These are phyloP conservation scores for Coccyzus lansbergi DNA, from an alignment of 2,797 vertebrate species.

Conservation along the genomic window DNA sequence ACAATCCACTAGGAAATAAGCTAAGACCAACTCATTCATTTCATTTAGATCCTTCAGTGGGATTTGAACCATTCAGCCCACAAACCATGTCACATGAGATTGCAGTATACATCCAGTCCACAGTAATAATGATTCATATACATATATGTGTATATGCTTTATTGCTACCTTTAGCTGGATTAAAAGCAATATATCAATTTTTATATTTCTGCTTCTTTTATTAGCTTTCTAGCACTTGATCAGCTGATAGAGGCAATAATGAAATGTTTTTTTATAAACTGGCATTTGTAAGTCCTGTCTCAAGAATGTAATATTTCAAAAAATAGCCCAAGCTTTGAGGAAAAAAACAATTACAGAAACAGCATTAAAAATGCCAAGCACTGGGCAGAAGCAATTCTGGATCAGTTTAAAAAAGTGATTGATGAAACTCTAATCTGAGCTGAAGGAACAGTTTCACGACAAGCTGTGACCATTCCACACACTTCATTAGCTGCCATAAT, in stretches of 20 bases:
- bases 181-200: slow-evolving; percentile 76
- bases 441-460: slow-evolving; percentile 90
- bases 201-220: slow-evolving; percentile 78
- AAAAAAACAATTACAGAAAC: slow-evolving; percentile 86
- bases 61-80: slow-evolving; percentile 62
- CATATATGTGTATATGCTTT: slow-evolving; percentile 74
- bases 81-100: slow-evolving; percentile 64
- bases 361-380: slow-evolving; percentile 87
- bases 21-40: slow-evolving; percentile 52
- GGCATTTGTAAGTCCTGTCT: slow-evolving; percentile 77
- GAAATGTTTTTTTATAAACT: slow-evolving; percentile 78
- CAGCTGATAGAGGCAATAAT: slow-evolving; percentile 78
- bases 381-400: slow-evolving; percentile 84
- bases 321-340: slow-evolving; percentile 82
- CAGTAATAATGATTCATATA: slow-evolving; percentile 72
- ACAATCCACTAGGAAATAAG: slow-evolving; percentile 48
- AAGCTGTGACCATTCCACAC: slow-evolving; percentile 94
- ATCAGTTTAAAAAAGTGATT: slow-evolving; percentile 93
- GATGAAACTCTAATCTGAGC: slow-evolving; percentile 93
- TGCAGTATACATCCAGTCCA: slow-evolving; percentile 60
- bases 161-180: slow-evolving; percentile 74
- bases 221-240: slow-evolving; percentile 78
- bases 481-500: slow-evolving; percentile 98
- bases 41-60: slow-evolving; percentile 55
- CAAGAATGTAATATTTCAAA: slow-evolving; percentile 84